Evolutionary conservation across 2,797 vertebrate species (phyloP).

Genomic region (Geotrypetes seraphini): DNA sequence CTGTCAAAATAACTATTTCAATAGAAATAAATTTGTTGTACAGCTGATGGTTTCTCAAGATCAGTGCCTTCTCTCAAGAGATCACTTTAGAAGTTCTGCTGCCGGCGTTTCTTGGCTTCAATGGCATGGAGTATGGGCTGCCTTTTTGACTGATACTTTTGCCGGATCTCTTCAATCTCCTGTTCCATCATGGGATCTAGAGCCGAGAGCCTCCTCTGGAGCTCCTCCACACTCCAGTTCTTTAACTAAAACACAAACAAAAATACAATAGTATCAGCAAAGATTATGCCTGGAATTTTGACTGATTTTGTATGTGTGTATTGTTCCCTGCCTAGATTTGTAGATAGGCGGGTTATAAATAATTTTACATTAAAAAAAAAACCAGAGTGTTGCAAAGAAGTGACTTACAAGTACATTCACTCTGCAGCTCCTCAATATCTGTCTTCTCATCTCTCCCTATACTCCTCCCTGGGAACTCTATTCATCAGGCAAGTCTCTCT

Average conservation of each 20-base stretch:
- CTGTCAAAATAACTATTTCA: slow-evolving; percentile 20
- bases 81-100: slow-evolving; percentile 74
- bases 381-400: too few species aligned
- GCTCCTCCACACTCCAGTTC: slow-evolving; percentile 80
- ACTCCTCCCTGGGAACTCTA: too few species aligned
- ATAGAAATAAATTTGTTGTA: slow-evolving; percentile 15
- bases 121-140: slow-evolving; percentile 93
- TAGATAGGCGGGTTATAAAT: too few species aligned
- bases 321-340: too few species aligned
- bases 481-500: too few species aligned
- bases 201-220: slow-evolving; percentile 66
- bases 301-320: too few species aligned
- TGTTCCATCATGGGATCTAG: slow-evolving; percentile 95
- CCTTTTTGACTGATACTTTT: slow-evolving; percentile 88
- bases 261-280: too few species aligned
- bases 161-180: slow-evolving; percentile 90
- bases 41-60: slow-evolving; percentile 22
- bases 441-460: too few species aligned
- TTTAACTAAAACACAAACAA: slow-evolving; percentile 75
- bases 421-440: too few species aligned
- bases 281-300: too few species aligned
- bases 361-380: too few species aligned
- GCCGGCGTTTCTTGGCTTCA: slow-evolving; percentile 83
- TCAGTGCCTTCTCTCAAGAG: not conserved
- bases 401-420: too few species aligned